A percentile compares a stretch with the other conserved stretches of the same genome.
Evolutionary conservation across 2,888 invertebrate species (phyloP).

Genomic region (Sisyra nigra): DNA sequence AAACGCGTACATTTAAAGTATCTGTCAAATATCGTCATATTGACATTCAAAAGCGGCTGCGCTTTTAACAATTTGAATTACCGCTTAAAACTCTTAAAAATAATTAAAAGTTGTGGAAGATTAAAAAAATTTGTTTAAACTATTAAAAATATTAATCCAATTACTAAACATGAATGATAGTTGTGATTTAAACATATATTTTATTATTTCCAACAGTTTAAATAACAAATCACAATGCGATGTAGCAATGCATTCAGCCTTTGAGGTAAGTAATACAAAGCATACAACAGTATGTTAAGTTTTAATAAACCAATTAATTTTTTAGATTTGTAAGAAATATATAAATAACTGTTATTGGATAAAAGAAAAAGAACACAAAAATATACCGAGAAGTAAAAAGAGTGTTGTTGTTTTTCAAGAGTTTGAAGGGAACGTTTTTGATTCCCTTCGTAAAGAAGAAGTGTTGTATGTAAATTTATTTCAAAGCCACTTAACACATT

Average conservation of each 20-base stretch:
- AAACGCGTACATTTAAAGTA: too few relatives aligned
- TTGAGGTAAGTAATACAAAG: slow-evolving; percentile 29
- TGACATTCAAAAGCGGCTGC: too few relatives aligned
- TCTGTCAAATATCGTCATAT: too few relatives aligned
- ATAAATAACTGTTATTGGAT: slow-evolving; percentile 47
- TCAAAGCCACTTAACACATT: background rate
- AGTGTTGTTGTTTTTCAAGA: slow-evolving; percentile 65
- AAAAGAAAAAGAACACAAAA: slow-evolving; percentile 38
- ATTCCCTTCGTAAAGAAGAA: slow-evolving; percentile 42
- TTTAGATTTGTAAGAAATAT: slow-evolving; percentile 41
- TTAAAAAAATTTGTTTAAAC: background rate
- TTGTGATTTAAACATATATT: slow-evolving; percentile 20
- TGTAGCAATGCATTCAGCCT: slow-evolving; percentile 43
- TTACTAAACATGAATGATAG: background rate
- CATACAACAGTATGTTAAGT: slow-evolving; percentile 8
- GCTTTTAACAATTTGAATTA: too few relatives aligned
- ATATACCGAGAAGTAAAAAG: slow-evolving; percentile 38
- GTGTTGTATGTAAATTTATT: slow-evolving; percentile 43
- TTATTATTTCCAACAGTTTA: slow-evolving; percentile 35
- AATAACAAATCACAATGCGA: slow-evolving; percentile 34
- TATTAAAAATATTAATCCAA: background rate
- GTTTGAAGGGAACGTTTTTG: slow-evolving; percentile 59
- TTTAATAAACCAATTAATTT: slow-evolving; percentile 9
- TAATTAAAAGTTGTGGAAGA: background rate
- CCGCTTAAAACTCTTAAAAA: too few relatives aligned